phyloP scores from a whole-genome alignment of 2,888 invertebrate species.

The Axea sp. region DNA sequence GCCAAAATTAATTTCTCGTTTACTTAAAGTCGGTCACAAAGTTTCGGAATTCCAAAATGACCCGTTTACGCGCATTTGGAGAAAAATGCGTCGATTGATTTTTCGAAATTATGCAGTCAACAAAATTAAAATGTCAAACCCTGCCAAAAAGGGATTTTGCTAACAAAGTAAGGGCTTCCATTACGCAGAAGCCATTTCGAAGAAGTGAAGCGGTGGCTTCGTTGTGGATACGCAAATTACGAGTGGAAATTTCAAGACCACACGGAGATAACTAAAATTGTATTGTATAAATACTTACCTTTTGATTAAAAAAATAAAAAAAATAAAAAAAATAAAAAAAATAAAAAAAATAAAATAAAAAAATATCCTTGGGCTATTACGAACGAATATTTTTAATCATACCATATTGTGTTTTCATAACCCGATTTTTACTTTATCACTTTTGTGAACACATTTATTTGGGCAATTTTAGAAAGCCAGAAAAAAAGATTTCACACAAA shows the following conservation, averaged over 20 bases:
- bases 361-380: no score
- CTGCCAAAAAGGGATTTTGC: slow-evolving; percentile 4
- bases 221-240: background rate
- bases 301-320: no score
- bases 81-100: slow-evolving; percentile 35
- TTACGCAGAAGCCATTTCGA: slow-evolving; percentile 20
- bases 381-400: no score
- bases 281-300: no score
- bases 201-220: slow-evolving; percentile 10
- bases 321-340: no score
- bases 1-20: slow-evolving; percentile 79
- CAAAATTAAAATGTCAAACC: slow-evolving; percentile 27
- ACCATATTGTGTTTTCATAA: no score
- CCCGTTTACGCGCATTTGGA: slow-evolving; percentile 34
- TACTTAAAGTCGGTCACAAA: slow-evolving; percentile 72
- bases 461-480: no score
- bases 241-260: background rate
- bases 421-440: no score
- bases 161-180: slow-evolving; percentile 10
- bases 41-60: slow-evolving; percentile 51
- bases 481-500: no score
- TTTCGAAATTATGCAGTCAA: slow-evolving; percentile 37
- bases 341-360: no score
- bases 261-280: background rate
- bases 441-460: no score